Percentiles rank a stretch among this genome's conserved stretches.
phyloP scores from a whole-genome alignment of 2,113 vertebrate genomes.

The Pimephales promelas region DNA sequence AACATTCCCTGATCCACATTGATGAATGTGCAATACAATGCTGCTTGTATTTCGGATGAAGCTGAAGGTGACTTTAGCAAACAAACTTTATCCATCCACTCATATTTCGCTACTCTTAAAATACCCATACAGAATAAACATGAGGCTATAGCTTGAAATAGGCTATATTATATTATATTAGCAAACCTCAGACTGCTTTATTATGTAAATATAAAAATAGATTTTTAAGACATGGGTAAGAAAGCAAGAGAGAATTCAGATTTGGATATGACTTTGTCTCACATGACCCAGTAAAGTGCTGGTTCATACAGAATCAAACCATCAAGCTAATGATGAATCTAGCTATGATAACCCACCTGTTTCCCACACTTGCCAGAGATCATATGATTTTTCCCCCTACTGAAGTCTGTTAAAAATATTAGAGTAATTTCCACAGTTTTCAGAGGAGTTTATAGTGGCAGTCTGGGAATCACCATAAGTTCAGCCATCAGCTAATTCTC shows the following conservation, averaged over 20 bases:
- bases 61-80: neutral
- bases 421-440: slow-evolving; percentile 51
- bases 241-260: slow-evolving; percentile 1
- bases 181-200: slow-evolving; percentile 58
- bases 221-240: slow-evolving; percentile 30
- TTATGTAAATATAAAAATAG: slow-evolving; percentile 51
- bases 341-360: slow-evolving; percentile 54
- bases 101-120: slow-evolving; percentile 4
- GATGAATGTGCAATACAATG: too few relatives aligned
- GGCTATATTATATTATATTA: slow-evolving; percentile 60
- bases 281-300: slow-evolving; percentile 54
- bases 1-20: neutral
- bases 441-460: slow-evolving; percentile 34
- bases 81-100: neutral
- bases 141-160: slow-evolving; percentile 50
- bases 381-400: slow-evolving; percentile 43
- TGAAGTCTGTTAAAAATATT: slow-evolving; percentile 43
- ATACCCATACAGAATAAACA: slow-evolving; percentile 39
- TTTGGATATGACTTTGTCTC: slow-evolving; percentile 42
- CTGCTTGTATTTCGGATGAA: neutral
- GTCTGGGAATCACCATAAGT: slow-evolving; percentile 47
- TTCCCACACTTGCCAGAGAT: slow-evolving; percentile 50
- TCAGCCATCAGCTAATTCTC: slow-evolving; percentile 54
- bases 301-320: slow-evolving; percentile 45
- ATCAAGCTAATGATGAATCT: slow-evolving; percentile 36